Base-by-base conservation (phyloP, 2,797 vertebrate species). In the Halcyon chelicuti region DNA sequence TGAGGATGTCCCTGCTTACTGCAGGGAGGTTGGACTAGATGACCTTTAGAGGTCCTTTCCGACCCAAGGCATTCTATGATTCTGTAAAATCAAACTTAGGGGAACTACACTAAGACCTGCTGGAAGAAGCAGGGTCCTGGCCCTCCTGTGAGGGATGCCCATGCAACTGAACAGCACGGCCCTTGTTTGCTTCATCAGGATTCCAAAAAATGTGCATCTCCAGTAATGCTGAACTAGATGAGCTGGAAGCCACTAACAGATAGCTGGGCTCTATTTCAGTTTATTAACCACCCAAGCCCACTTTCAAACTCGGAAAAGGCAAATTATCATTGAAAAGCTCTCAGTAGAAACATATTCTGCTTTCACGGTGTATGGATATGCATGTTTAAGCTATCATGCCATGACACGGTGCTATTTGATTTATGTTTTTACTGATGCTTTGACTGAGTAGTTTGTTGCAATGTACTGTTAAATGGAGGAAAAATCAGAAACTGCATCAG, bases 391-490 rank as follows among this genome's bases (percentile, higher is more conserved):
- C 65, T 86, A 87, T 90, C 81, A 83, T 85, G 72, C 58, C 80
- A 86, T 77, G 91, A 95, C 33, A 96, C 61, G 67, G 33, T 86
- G 82, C 67, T 82, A 33, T 75, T 88, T 94, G 96, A 96, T 91
- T 96, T 97, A 79, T 92, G 54, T 79, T 93, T 91, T 85, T 60
- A 70, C 61, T 86, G 70, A 83, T 94, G 92, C 79, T 96, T 86
- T 96, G 92, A 95, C 75, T 94, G 92, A 96, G 81, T 88, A 95
- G 72, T 87, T 97, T 88, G 84, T 96, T 88, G 78, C 88, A 93
- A 67, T 91, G 84, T 62, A 42, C 85, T 90, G 92, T 67, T 86
- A 95, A 97, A 94, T 75, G 93, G 86, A 96, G 92, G 21, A 88
- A 88, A 96, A 96, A 86, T 75, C 80, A 97, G 78, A 79, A 80